Evolutionary conservation across 2,113 vertebrate genomes (phyloP), one percentile per base, ranked within the genome.

Genomic region (Scartelaos histophorus): DNA sequence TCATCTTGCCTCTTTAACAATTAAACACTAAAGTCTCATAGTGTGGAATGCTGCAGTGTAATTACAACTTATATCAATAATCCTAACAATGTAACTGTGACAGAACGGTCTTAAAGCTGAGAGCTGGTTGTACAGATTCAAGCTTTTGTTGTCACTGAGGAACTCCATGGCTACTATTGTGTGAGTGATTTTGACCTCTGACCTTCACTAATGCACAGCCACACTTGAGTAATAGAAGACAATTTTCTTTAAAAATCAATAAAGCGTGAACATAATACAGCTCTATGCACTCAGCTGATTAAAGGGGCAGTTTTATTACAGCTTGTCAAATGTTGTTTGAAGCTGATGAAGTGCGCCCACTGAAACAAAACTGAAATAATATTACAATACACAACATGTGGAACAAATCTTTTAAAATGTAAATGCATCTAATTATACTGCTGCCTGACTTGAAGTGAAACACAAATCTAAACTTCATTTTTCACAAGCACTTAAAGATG

Each of bases 141-240:
- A 38, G 7, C 61, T 38, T 64, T 64, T 64, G 61, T 43, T 64
- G 7, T 64, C 61, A 38, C 17, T 38, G 76, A 62, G 68, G 61
- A 56, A 75, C 68, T 66, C 60, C n/a, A 66, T 12, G 46, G 66
- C 22, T 53, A 21, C 35, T 17, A 45, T 21, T 66, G 47, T 66
- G 71, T 64, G 65, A 15, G 72, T 67, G 64, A 76, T 3, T 60
- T 54, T 76, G 78, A 83, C 80, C 74, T 86, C 47, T 78, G 70
- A 85, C 64, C 82, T 82, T 43, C 19, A 19, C 34, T 64, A 64
- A 64, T 43, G 29, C 61, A 64, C 29, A 19, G 34, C 61, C n/a
- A 38, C 34, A 34, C 17, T 38, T 64, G 29, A 43, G 34, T 17
- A 34, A 43, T 21, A 43, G 17, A 38, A 64, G 12, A 64, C 16